phyloP scores from a whole-genome alignment of 2,797 vertebrate genomes.

The Picus viridis region DNA sequence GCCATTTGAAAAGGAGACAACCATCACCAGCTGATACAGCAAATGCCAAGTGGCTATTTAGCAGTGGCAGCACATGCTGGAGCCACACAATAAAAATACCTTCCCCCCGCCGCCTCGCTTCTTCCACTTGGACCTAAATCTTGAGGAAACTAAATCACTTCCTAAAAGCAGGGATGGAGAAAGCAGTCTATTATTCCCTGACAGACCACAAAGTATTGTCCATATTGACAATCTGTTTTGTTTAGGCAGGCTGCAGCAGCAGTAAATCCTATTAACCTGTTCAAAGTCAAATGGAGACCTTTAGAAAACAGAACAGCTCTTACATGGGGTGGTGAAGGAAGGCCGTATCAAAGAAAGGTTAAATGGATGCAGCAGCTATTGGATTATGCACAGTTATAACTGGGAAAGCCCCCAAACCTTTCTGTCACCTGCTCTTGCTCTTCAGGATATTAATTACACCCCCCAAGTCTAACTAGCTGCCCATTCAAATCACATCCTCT shows the following conservation, averaged over 20 bases:
- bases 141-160: slow-evolving; percentile 62
- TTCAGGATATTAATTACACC: slow-evolving; percentile 34
- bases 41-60: slow-evolving; percentile 56
- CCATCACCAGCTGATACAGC: slow-evolving; percentile 8
- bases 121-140: slow-evolving; percentile 31
- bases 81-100: not conserved
- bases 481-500: slow-evolving; percentile 24
- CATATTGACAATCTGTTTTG: slow-evolving; percentile 51
- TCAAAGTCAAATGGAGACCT: slow-evolving; percentile 72
- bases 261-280: slow-evolving; percentile 64
- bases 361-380: not conserved
- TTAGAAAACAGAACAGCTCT: slow-evolving; percentile 46
- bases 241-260: slow-evolving; percentile 17
- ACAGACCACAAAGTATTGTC: slow-evolving; percentile 40
- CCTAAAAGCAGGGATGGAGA: slow-evolving; percentile 39
- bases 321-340: slow-evolving; percentile 18
- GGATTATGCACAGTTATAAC: slow-evolving; percentile 1
- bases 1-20: not conserved
- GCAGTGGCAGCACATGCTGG: not conserved
- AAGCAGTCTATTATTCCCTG: slow-evolving; percentile 55
- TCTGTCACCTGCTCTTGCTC: not conserved
- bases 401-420: not conserved
- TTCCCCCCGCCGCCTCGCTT: not conserved
- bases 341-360: not conserved
- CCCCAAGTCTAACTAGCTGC: slow-evolving; percentile 14